Evolutionary conservation across 2,888 invertebrate genomes (phyloP).

Genomic region (Arenicola marina): DNA sequence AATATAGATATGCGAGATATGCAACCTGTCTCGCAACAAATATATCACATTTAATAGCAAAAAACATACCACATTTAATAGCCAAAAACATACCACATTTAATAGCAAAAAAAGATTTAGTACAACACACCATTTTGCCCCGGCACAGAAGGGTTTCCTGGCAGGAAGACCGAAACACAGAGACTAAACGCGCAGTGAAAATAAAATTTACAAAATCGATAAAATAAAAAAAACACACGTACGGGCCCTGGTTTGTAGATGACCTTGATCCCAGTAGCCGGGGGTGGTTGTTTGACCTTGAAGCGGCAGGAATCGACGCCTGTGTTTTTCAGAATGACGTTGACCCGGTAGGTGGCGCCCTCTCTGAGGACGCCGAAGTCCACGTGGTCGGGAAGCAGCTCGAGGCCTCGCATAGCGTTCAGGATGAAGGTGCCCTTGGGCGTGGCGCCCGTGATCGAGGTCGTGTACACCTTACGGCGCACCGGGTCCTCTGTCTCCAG

Average conservation of each 20-base stretch:
- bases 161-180: background rate
- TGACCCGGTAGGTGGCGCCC: constrained; percentile 55
- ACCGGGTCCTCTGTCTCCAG: constrained; percentile 54
- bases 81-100: no score
- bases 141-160: background rate
- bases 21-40: no score
- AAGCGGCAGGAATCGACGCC: constrained; percentile 59
- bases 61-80: no score
- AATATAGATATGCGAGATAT: no score
- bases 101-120: background rate
- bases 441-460: constrained; percentile 51
- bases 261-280: constrained; percentile 57
- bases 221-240: no score
- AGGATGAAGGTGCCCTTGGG: constrained; percentile 44
- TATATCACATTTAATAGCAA: no score
- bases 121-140: background rate
- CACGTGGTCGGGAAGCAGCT: constrained; percentile 52
- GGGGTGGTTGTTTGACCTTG: constrained; percentile 59
- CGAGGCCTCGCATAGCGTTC: constrained; percentile 51
- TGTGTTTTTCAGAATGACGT: constrained; percentile 54
- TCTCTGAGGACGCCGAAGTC: constrained; percentile 59
- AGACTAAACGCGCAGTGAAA: no score
- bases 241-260: constrained; percentile 58
- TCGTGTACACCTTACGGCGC: constrained; percentile 49
- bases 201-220: no score